These are phyloP conservation scores for Acanthococcus lagerstroemiae DNA, from an alignment of 2,888 invertebrate genomes.

Conservation along the genomic window DNA sequence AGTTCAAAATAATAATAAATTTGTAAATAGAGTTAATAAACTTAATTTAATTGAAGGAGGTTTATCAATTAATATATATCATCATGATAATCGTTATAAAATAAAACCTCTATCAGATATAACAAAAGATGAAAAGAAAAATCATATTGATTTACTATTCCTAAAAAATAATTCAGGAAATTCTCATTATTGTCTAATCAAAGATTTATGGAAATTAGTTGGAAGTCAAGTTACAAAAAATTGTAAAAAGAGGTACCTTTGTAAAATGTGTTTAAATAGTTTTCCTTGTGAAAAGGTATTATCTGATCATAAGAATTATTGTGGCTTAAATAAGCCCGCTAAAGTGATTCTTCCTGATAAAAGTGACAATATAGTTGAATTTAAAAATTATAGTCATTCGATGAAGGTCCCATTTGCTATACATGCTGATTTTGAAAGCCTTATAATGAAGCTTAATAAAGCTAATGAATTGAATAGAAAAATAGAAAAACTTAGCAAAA, in stretches of 20 bases:
- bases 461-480: not conserved
- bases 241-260: constrained; percentile 3
- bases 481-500: not conserved
- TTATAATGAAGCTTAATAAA: constrained; percentile 1
- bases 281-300: constrained; percentile 12
- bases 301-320: constrained; percentile 2
- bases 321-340: not conserved
- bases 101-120: too few relatives aligned
- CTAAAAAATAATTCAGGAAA: constrained; percentile 1
- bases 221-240: constrained; percentile 7
- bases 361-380: constrained; percentile 1
- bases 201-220: constrained; percentile 9
- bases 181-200: not conserved
- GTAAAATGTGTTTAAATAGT: constrained; percentile 7
- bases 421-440: constrained; percentile 4
- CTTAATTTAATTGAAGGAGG: too few relatives aligned
- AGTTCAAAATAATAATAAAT: not conserved
- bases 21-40: constrained; percentile 7
- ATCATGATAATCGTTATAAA: too few relatives aligned
- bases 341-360: not conserved
- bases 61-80: too few relatives aligned
- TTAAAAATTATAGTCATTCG: constrained; percentile 3
- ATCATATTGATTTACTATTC: constrained; percentile 7
- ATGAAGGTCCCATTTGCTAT: constrained; percentile 3
- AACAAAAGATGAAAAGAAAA: constrained; percentile 10